A percentile compares a stretch with the other conserved stretches of the same genome.
Evolutionary conservation across 35 echinoderm and acorn worm genomes (phyloP).

Genomic region (Eucidaris tribuloides): DNA sequence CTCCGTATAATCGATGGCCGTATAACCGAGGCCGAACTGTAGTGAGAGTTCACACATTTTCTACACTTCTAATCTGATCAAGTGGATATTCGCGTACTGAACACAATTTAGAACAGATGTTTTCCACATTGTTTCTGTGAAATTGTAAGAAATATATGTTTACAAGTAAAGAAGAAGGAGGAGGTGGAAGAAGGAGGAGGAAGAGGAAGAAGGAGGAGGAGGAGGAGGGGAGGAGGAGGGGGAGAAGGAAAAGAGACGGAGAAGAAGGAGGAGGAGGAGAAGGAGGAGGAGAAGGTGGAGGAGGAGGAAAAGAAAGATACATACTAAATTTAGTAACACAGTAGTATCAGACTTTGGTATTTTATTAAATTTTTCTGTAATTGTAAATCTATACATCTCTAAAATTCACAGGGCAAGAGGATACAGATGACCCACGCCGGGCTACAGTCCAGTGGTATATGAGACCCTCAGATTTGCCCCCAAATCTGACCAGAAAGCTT

Average conservation of each 20-base stretch:
- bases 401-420: neutral
- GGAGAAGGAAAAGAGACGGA: neutral
- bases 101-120: neutral
- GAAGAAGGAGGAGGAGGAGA: too few species aligned
- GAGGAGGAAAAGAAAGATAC: neutral
- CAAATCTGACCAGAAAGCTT: neutral
- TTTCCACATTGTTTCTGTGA: neutral
- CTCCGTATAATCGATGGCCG: too few species aligned
- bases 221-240: neutral
- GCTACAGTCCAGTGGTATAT: slow-evolving; percentile 78
- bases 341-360: too few species aligned
- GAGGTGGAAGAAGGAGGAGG: neutral
- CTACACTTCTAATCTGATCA: neutral
- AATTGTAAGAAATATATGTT: neutral
- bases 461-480: slow-evolving; percentile 46
- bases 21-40: too few species aligned
- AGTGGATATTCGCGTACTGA: neutral
- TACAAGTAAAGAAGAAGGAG: neutral
- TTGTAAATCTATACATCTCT: neutral
- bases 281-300: too few species aligned
- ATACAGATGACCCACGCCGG: slow-evolving; percentile 26
- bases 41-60: too few species aligned
- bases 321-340: neutral
- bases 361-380: neutral
- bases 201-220: neutral